A percentile compares a stretch with the other conserved stretches of the same genome.
Conservation (phyloP, 2,113 vertebrate species). For the Boleophthalmus pectinirostris region DNA sequence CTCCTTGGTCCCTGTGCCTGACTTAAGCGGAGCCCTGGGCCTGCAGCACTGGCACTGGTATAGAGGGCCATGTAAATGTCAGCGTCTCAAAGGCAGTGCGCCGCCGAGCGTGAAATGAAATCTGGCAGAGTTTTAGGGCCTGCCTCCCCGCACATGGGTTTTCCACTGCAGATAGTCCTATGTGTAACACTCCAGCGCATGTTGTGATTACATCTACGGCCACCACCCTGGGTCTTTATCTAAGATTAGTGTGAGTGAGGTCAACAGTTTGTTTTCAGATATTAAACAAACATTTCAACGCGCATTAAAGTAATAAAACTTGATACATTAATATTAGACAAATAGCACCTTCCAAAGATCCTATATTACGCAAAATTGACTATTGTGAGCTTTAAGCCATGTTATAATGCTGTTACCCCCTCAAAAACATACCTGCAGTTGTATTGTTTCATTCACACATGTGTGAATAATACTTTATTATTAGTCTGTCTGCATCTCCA, state of each 20-base stretch:
- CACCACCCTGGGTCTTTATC: slow-evolving; percentile 23
- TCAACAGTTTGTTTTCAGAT: slow-evolving; percentile 17
- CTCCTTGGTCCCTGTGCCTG: slow-evolving; percentile 62
- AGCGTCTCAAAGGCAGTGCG: slow-evolving; percentile 72
- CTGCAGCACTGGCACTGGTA: slow-evolving; percentile 67
- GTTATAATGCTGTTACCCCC: too few relatives aligned
- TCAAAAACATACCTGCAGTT: too few relatives aligned
- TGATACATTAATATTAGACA: too few relatives aligned
- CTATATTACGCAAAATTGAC: too few relatives aligned
- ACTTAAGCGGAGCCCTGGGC: slow-evolving; percentile 72
- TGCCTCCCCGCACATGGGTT: slow-evolving; percentile 60
- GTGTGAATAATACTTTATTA: too few relatives aligned
- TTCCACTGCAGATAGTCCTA: slow-evolving; percentile 40
- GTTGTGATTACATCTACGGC: slow-evolving; percentile 55
- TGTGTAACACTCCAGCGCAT: slow-evolving; percentile 48
- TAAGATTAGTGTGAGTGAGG: slow-evolving; percentile 44
- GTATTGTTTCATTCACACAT: too few relatives aligned
- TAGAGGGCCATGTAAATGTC: slow-evolving; percentile 77
- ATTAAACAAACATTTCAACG: not conserved
- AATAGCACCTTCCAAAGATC: too few relatives aligned
- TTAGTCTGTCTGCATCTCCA: too few relatives aligned
- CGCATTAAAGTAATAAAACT: too few relatives aligned
- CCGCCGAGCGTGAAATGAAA: slow-evolving; percentile 78
- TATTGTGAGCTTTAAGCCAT: too few relatives aligned
- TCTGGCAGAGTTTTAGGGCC: slow-evolving; percentile 75